Evolutionary conservation across 2,797 vertebrate genomes (phyloP).

Genomic region (Phylloscopus collybita): DNA sequence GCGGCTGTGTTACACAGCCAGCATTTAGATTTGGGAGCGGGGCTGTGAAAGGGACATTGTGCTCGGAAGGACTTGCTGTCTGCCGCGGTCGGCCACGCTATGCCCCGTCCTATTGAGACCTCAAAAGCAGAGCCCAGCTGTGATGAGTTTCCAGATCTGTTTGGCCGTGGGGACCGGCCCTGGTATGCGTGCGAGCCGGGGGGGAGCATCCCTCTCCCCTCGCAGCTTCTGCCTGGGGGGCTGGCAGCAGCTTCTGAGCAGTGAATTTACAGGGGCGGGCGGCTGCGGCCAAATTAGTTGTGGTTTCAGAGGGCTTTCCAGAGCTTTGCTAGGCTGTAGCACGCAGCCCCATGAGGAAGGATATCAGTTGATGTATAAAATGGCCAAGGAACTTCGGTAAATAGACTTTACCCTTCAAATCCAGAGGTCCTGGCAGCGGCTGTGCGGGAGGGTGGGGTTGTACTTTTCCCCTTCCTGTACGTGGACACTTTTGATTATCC

Average conservation of each 20-base stretch:
- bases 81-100: neutral
- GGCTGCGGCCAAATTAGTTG: constrained; percentile 9
- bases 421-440: constrained; percentile 52
- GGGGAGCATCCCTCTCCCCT: neutral
- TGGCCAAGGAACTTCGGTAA: constrained; percentile 35
- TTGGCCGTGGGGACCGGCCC: neutral
- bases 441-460: constrained; percentile 59
- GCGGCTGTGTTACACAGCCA: neutral
- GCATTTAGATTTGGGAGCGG: neutral
- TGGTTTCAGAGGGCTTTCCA: constrained; percentile 33
- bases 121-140: constrained; percentile 20
- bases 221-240: neutral
- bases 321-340: constrained; percentile 22
- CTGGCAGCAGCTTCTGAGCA: constrained; percentile 2
- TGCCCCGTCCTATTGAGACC: neutral
- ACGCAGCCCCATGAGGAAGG: constrained; percentile 21
- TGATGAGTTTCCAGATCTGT: constrained; percentile 12
- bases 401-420: constrained; percentile 56
- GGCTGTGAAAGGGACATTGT: constrained; percentile 27
- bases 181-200: neutral
- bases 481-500: constrained; percentile 66
- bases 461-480: constrained; percentile 70
- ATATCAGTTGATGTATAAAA: constrained; percentile 49
- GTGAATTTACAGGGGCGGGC: neutral
- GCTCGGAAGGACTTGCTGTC: neutral